Evolutionary conservation across 2,797 vertebrate genomes (phyloP).

Genomic region (Clarias platycephalus): DNA sequence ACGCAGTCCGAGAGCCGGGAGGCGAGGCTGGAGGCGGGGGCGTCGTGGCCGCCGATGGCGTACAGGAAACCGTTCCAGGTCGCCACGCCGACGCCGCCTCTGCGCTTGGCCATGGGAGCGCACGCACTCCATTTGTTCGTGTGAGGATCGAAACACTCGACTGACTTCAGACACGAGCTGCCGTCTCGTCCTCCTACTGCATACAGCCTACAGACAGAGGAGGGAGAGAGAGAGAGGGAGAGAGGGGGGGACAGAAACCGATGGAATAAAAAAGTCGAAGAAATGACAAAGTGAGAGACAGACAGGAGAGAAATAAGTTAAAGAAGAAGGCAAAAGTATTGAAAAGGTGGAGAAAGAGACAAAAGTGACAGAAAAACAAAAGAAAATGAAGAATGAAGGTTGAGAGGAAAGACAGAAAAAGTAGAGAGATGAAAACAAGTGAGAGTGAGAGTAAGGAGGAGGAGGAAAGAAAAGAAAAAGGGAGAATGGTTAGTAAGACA

Average conservation of each 20-base stretch:
- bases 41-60: conserved; percentile 94
- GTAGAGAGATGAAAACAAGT: not conserved
- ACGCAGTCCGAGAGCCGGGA: conserved; percentile 95
- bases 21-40: conserved; percentile 89
- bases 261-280: not conserved
- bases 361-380: no score
- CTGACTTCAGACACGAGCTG: conserved; percentile 94
- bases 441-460: no score
- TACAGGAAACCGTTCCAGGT: conserved; percentile 96
- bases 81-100: conserved; percentile 94
- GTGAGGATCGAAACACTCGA: conserved; percentile 98
- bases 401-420: not conserved
- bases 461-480: not conserved
- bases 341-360: not conserved
- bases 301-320: not conserved
- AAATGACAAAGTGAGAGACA: not conserved
- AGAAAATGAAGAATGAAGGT: no score
- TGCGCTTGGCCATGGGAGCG: conserved; percentile 94
- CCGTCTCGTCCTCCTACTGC: conserved; percentile 96
- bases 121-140: conserved; percentile 93
- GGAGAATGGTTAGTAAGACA: not conserved
- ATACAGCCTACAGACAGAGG: conserved; percentile 79
- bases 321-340: no score
- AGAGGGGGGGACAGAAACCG: not conserved
- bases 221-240: not conserved